These are phyloP conservation scores for Acleris sparsana DNA, from an alignment of 2,888 invertebrate genomes.

Conservation along the genomic window DNA sequence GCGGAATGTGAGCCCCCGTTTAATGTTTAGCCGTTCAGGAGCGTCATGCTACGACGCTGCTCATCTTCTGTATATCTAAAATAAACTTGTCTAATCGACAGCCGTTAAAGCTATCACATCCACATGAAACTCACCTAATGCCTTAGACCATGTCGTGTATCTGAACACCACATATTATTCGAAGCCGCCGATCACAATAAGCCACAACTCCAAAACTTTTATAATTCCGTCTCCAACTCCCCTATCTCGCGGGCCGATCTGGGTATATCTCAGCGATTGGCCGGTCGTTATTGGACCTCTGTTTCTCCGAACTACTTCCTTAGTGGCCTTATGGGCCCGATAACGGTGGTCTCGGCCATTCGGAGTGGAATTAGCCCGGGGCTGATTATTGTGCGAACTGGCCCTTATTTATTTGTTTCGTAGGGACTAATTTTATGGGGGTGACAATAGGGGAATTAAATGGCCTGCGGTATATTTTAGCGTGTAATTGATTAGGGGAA, in stretches of 20 bases:
- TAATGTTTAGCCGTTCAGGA: too few relatives aligned
- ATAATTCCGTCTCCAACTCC: constrained; percentile 8
- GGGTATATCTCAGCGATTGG: constrained; percentile 52
- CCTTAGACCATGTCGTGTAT: too few relatives aligned
- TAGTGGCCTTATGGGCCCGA: constrained; percentile 69
- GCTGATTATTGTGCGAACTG: constrained; percentile 54
- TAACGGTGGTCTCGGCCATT: constrained; percentile 62
- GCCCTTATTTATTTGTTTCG: constrained; percentile 30
- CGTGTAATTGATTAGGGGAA: constrained; percentile 1
- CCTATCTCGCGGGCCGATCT: constrained; percentile 60
- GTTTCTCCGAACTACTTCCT: constrained; percentile 71
- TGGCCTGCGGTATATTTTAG: constrained; percentile 6
- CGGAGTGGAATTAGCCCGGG: constrained; percentile 59
- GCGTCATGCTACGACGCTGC: too few relatives aligned
- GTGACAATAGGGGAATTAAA: constrained; percentile 25
- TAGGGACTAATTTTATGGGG: constrained; percentile 27
- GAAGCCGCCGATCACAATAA: too few relatives aligned
- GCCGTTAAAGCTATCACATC: too few relatives aligned
- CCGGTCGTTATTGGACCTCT: constrained; percentile 52
- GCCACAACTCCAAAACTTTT: constrained; percentile 5
- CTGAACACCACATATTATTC: too few relatives aligned
- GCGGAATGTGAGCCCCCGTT: too few relatives aligned
- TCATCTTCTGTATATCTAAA: too few relatives aligned
- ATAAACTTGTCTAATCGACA: too few relatives aligned
- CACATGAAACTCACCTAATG: too few relatives aligned